These are phyloP conservation scores for Trogon surrucura DNA, from an alignment of 2,113 vertebrate genomes.

Conservation along the genomic window DNA sequence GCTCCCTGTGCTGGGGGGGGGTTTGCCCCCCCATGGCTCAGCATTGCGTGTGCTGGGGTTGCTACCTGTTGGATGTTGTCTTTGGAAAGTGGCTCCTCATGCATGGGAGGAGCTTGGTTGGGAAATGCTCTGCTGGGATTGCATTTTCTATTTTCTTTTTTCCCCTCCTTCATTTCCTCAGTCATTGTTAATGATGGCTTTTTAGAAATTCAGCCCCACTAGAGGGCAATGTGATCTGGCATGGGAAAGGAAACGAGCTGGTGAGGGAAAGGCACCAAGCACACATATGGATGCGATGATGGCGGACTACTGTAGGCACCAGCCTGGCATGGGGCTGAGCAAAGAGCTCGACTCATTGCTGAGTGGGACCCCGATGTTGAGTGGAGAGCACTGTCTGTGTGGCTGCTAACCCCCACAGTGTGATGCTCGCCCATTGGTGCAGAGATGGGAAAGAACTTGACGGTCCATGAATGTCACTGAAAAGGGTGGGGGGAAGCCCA, in stretches of 20 bases:
- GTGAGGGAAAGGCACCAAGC: rapidly evolving
- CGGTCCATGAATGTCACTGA: background rate
- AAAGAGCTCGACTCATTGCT: rapidly evolving
- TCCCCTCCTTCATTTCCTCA: background rate
- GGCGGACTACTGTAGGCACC: rapidly evolving
- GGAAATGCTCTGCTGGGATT: background rate
- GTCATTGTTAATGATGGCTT: background rate
- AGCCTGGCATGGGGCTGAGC: background rate
- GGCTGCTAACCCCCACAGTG: rapidly evolving
- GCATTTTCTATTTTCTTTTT: no score
- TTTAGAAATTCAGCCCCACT: background rate
- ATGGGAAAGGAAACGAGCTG: background rate
- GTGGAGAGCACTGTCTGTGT: background rate
- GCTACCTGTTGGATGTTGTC: background rate
- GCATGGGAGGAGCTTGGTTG: background rate
- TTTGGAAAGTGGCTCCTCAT: rapidly evolving
- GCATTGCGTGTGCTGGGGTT: rapidly evolving
- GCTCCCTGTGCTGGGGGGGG: background rate
- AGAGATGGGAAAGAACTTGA: background rate
- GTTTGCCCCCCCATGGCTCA: rapidly evolving
- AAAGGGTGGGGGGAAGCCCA: background rate
- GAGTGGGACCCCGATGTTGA: rapidly evolving
- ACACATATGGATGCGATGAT: rapidly evolving
- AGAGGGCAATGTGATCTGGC: slow-evolving; percentile 38
- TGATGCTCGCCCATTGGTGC: rapidly evolving